A percentile compares a stretch with the other conserved stretches of the same genome.
These are phyloP conservation scores for Spodoptera littoralis DNA, from an alignment of 2,888 invertebrate genomes.

Conservation along the genomic window DNA sequence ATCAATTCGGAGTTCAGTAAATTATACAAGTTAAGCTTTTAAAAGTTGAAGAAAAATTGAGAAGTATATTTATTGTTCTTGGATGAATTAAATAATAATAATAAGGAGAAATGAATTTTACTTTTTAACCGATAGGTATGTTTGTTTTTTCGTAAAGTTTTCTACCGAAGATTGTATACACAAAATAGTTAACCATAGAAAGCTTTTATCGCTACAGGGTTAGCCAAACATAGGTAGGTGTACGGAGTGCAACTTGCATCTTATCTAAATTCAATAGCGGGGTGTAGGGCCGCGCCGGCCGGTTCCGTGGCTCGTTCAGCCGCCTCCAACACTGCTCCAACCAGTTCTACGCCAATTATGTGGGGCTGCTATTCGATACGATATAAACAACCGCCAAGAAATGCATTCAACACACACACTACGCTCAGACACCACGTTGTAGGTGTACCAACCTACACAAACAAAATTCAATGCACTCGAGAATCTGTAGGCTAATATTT, in stretches of 20 bases:
- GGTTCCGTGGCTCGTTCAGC: slow-evolving; percentile 62
- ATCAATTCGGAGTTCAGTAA: too few species aligned
- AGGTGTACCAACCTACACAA: slow-evolving; percentile 50
- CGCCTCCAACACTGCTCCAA: slow-evolving; percentile 55
- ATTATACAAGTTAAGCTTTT: too few species aligned
- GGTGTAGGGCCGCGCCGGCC: slow-evolving; percentile 63
- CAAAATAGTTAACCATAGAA: slow-evolving; percentile 1
- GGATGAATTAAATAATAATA: too few species aligned
- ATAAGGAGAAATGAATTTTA: too few species aligned
- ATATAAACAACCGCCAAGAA: slow-evolving; percentile 68
- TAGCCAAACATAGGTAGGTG: slow-evolving; percentile 31
- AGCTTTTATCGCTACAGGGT: slow-evolving; percentile 17
- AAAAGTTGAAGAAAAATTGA: too few species aligned
- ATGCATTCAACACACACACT: slow-evolving; percentile 62
- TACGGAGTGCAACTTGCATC: slow-evolving; percentile 58
- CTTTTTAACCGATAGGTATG: not conserved
- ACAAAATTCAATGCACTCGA: slow-evolving; percentile 47
- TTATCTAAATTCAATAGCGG: slow-evolving; percentile 73
- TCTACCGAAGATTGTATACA: too few species aligned
- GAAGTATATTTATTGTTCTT: too few species aligned
- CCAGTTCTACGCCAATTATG: slow-evolving; percentile 68
- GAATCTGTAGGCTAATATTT: slow-evolving; percentile 24
- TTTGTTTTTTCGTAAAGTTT: not conserved
- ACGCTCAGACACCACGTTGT: slow-evolving; percentile 37
- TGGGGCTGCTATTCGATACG: slow-evolving; percentile 66